Base-by-base conservation (phyloP, 2,797 vertebrate genomes). In the Austrolebias charrua region DNA sequence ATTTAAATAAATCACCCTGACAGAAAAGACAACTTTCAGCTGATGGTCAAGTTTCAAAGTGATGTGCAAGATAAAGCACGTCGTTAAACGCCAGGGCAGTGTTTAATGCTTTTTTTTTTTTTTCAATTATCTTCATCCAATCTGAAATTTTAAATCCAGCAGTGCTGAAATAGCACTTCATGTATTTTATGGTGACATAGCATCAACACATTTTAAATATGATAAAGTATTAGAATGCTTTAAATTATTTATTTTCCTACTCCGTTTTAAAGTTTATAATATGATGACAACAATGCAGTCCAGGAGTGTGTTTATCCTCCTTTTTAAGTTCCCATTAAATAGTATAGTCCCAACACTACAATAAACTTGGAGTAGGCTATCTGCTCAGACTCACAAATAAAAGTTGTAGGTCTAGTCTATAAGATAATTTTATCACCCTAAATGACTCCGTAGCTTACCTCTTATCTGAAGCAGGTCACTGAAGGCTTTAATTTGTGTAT, bases 1-100 rank as follows among this genome's bases (percentile, higher is more conserved):
- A 68, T 75, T 61, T 11, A 54, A 54, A 75, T 67, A 65, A 79
- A 69, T 70, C 63, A 71, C 16, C 3, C 16, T 52, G 44, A 74
- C 55, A 16, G 57, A 15, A 55, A 46, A 57, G 49, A 51, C 28
- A 13, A 44, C 4, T 50, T 75, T 55, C 33, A 72, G 50, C 18
- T 57, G 49, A 70, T 70, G 46, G 57, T 64, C 68, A 46, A 47
- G 10, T 44, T 64, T 61, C 16, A 58, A 13, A 54, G 24, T 40
- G 10, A 65, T 47, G 13, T 38, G 59, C 24, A 51, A 35, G 11
- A 16, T 54, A 44, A 18, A 44, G 43, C 45, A 20, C 19, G 24
- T 20, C 35, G 46, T 15, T 54, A 10, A 4, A 43, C 19, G 31
- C 56, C 42, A 59, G 40, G 48, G n/a, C 10, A 19, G 38, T 5